phyloP scores from a whole-genome alignment of 2,797 vertebrate genomes.

The Garrulus glandarius region DNA sequence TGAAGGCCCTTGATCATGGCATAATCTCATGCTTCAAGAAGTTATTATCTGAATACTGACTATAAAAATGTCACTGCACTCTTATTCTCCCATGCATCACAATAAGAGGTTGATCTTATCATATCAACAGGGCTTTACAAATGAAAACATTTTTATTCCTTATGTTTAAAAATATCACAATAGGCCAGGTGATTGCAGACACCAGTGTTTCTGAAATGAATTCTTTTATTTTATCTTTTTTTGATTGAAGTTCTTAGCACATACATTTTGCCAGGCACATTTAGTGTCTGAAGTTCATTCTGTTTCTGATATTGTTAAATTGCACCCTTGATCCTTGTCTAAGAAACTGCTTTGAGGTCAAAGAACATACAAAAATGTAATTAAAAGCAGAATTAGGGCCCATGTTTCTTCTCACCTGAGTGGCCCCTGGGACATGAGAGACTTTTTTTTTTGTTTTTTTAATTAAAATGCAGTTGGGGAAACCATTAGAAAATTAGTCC shows the following conservation, averaged over 20 bases:
- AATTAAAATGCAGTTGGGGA: not conserved
- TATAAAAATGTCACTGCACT: not conserved
- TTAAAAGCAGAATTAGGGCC: not conserved
- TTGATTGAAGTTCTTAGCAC: not conserved
- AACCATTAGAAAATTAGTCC: not conserved
- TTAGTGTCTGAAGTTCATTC: not conserved
- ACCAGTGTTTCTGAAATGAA: not conserved
- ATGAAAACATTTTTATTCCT: not conserved
- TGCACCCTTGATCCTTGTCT: not conserved
- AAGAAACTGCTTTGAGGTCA: not conserved
- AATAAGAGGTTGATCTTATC: not conserved
- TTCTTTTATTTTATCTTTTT: not conserved
- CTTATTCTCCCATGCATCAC: not conserved
- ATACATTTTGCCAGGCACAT: not conserved
- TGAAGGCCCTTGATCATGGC: not conserved
- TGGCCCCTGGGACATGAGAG: rapidly evolving
- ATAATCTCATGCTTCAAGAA: not conserved
- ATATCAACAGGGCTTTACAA: not conserved
- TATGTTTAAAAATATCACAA: not conserved
- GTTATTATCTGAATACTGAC: not conserved
- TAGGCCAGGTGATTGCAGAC: not conserved
- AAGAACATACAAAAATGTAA: not conserved
- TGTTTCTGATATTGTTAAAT: not conserved
- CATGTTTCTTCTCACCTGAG: not conserved
- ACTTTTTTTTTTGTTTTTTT: not conserved